Base-by-base conservation (phyloP, 1,140 invertebrate genomes). In the Carposina sasakii region DNA sequence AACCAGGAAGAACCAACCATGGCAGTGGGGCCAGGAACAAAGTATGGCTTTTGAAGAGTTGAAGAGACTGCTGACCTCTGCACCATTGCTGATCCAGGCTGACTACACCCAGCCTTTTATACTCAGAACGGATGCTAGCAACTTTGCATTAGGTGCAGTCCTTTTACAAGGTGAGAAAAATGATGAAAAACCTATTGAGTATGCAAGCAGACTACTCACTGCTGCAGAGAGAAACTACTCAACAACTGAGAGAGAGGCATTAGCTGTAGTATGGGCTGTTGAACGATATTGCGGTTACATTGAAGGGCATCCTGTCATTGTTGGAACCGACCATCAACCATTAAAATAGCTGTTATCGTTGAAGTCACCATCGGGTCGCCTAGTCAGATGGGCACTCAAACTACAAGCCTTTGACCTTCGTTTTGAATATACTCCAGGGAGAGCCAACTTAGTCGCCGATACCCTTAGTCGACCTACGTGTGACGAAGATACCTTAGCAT, bases 211-310 rank as follows among this genome's bases (percentile, higher is more conserved):
- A 2, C 42, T 63, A 21, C 48, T 88, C 3, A 66, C 46, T 16
- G 16, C 42, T 3, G 60, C 77, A 8, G 87, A 90, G 60, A 45
- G 47, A 20, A 85, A 85, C 22, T 87, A 86, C 42, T 57, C 6
- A 22, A 67, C 60, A 4, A 77, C 68, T 1, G 83, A 88, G 52
- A 48, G 64, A 45, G 84, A 87, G 63, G 67, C 65, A 21, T 54
- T 39, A 22, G 20, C 36, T 15, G 36, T 87, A 2, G 52, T 88
- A 1, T 78, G 67, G 62, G 76, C 75, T 0, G 60, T 87, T 0
- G 57, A 76, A 21, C 57, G 75, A 21, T 86, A 82, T 28, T 28
- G 67, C 26, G 54, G 48, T 5, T 76, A 73, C 36, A 43, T 70
- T 16, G 65, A 75, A 23, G 73, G 70, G 4, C 61, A 41, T 12